A percentile compares a stretch with the other conserved stretches of the same genome.
Conservation (phyloP, 2,113 vertebrate genomes). For the Elanus axillaris region DNA sequence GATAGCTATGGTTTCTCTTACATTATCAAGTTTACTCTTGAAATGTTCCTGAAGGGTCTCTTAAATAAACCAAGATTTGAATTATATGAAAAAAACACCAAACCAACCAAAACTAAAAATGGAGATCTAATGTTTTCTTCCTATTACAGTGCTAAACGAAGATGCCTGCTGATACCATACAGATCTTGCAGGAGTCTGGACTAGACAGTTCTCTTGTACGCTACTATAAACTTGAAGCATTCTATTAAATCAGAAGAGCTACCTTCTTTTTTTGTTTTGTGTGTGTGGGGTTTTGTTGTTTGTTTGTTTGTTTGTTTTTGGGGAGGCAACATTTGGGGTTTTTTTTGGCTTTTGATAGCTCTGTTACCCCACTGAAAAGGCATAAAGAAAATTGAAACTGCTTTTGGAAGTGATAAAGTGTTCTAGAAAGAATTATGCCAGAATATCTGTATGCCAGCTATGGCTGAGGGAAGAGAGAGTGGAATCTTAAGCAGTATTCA, state of each 20-base stretch:
- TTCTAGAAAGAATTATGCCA: neutral
- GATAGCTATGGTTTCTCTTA: neutral
- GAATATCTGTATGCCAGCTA: neutral
- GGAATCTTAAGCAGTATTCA: neutral
- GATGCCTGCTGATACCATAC: neutral
- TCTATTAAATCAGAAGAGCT: neutral
- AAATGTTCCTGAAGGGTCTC: neutral
- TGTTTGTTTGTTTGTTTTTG: neutral
- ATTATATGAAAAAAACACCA: neutral
- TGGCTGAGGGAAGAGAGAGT: neutral
- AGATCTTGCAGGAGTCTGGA: neutral
- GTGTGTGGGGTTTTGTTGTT: no score
- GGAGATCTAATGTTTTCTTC: neutral
- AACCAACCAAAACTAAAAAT: no score
- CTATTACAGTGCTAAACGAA: neutral
- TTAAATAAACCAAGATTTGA: neutral
- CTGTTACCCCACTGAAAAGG: neutral
- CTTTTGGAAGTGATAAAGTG: neutral
- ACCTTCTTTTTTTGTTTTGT: no score
- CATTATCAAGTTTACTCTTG: neutral
- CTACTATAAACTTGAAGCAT: neutral
- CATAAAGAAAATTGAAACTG: neutral
- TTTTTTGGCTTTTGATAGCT: neutral
- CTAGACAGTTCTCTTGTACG: neutral
- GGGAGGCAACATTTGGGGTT: fast-evolving